Evolutionary conservation across 2,113 vertebrate species (phyloP).

Genomic region (Colossoma macropomum): DNA sequence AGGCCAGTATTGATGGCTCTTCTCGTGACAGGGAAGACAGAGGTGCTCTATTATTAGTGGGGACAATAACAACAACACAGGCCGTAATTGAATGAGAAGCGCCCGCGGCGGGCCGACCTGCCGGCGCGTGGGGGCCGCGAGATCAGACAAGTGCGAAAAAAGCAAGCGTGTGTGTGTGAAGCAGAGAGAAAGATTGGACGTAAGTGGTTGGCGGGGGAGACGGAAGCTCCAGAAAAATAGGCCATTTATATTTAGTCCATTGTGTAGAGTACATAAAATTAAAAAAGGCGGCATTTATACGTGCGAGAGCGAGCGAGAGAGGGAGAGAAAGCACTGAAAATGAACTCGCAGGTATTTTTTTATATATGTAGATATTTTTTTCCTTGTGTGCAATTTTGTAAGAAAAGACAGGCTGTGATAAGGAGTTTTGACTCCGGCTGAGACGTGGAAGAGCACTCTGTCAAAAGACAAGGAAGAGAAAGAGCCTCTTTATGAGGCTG

Average conservation of each 20-base stretch:
- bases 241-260: conserved; percentile 42
- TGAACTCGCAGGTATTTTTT: not conserved
- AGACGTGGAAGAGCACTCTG: not conserved
- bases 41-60: conserved; percentile 69
- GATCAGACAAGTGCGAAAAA: conserved; percentile 41
- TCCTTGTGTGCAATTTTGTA: not conserved
- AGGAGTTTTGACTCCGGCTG: not conserved
- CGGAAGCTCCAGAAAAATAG: conserved; percentile 29
- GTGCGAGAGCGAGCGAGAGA: not conserved
- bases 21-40: conserved; percentile 64
- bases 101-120: conserved; percentile 34
- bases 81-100: conserved; percentile 71
- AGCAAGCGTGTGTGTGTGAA: not conserved
- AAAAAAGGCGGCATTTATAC: not conserved
- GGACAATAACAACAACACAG: conserved; percentile 68
- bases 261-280: conserved; percentile 4
- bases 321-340: not conserved
- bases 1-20: conserved; percentile 60
- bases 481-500: not conserved
- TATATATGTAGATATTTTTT: not conserved
- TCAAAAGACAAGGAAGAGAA: not conserved
- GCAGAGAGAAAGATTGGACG: conserved; percentile 5
- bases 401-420: not conserved
- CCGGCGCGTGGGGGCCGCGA: conserved; percentile 26
- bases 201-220: not conserved